Percentiles rank a stretch among this genome's conserved stretches.
Conservation (phyloP, 2,888 invertebrate genomes). For the Hanleya hanleyi region DNA sequence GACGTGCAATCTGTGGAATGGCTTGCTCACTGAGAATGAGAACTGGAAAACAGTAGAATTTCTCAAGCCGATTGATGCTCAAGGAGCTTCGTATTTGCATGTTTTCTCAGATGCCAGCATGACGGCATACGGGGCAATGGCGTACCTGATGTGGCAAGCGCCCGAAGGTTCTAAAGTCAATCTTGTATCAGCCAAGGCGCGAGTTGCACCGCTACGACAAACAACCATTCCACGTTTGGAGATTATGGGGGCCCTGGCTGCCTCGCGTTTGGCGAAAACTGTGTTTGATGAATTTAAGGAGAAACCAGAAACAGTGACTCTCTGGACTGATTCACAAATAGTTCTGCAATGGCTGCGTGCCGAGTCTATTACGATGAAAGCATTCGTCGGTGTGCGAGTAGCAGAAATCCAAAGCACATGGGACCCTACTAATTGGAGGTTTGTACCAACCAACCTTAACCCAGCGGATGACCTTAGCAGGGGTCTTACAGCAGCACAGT, state of each 20-base stretch:
- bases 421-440: slow-evolving; percentile 3
- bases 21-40: no score
- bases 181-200: background rate
- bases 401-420: slow-evolving; percentile 10
- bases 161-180: background rate
- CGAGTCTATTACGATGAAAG: background rate
- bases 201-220: background rate
- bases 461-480: slow-evolving; percentile 14
- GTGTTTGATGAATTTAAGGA: background rate
- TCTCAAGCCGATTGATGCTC: no score
- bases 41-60: no score
- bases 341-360: slow-evolving; percentile 10
- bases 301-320: background rate
- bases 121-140: background rate
- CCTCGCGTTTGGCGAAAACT: background rate
- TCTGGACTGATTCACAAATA: slow-evolving; percentile 12
- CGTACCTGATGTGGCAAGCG: background rate
- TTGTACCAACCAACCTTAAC: slow-evolving; percentile 3
- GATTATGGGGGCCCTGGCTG: background rate
- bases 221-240: slow-evolving; percentile 2
- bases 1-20: background rate
- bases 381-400: slow-evolving; percentile 5
- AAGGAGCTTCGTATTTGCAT: no score
- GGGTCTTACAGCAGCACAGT: background rate
- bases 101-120: background rate